phyloP scores from a whole-genome alignment of 1,140 invertebrate species.

The Chlorops oryzae region DNA sequence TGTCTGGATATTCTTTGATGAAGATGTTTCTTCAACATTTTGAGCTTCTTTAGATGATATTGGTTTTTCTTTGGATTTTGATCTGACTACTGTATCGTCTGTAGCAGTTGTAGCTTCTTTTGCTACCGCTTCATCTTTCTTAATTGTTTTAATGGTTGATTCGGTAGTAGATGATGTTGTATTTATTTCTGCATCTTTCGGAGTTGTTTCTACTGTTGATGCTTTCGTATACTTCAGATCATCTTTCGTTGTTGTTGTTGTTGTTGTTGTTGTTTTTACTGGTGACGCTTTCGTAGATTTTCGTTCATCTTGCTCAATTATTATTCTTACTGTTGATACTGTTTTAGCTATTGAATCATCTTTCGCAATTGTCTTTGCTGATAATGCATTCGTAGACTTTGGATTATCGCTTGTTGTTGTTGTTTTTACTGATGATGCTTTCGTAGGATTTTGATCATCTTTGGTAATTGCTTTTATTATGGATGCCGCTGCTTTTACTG shows the following conservation, averaged over 20 bases:
- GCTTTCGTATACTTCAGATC: not conserved
- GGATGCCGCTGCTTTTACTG: not conserved
- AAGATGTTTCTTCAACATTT: too few species aligned
- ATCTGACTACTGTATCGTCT: too few species aligned
- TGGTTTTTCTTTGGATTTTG: too few species aligned
- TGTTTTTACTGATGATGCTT: not conserved
- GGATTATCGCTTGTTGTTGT: not conserved
- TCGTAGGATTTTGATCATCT: not conserved
- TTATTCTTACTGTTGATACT: not conserved
- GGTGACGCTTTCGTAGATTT: too few species aligned
- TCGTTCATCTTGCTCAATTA: too few species aligned
- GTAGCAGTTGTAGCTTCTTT: too few species aligned
- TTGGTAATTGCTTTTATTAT: not conserved
- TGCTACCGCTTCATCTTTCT: too few species aligned
- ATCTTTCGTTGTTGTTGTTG: not conserved
- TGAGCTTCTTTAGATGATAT: too few species aligned
- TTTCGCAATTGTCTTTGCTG: not conserved
- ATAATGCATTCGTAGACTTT: not conserved
- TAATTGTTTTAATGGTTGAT: not conserved
- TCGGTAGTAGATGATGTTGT: not conserved
- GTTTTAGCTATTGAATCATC: not conserved
- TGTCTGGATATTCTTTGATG: too few species aligned
- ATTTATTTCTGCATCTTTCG: not conserved
- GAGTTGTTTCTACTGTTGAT: not conserved
- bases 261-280: not conserved